Conservation (phyloP, 2,888 invertebrate genomes). For the Galerucella calmariensis region DNA sequence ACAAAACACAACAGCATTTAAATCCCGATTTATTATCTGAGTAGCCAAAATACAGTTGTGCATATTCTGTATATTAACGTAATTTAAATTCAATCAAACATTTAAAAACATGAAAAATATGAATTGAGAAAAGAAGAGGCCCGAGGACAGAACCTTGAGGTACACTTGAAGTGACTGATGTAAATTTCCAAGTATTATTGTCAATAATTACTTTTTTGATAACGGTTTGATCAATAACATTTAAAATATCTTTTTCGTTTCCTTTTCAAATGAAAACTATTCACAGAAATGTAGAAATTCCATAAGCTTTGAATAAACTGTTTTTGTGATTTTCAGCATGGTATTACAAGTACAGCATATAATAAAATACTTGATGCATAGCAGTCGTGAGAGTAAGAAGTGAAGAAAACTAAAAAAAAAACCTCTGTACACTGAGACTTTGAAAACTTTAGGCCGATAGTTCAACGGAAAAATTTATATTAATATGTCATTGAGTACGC, state of each 20-base stretch:
- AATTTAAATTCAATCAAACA: no score
- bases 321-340: conserved; percentile 1
- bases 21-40: no score
- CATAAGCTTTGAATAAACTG: conserved; percentile 13
- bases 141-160: no score
- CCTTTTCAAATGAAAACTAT: background rate
- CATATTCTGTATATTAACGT: no score
- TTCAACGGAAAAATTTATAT: background rate
- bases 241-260: background rate
- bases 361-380: conserved; percentile 27
- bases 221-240: no score
- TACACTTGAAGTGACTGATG: no score
- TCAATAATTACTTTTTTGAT: no score
- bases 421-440: background rate
- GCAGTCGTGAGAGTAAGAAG: conserved; percentile 30
- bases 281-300: conserved; percentile 11
- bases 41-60: no score
- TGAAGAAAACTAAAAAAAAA: conserved; percentile 10
- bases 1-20: no score
- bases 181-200: no score
- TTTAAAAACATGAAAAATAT: no score
- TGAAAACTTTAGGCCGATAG: background rate
- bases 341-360: conserved; percentile 6
- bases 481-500: background rate
- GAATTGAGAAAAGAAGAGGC: no score